phyloP scores from a whole-genome alignment of 2,888 invertebrate genomes.

The Lypha dubia region DNA sequence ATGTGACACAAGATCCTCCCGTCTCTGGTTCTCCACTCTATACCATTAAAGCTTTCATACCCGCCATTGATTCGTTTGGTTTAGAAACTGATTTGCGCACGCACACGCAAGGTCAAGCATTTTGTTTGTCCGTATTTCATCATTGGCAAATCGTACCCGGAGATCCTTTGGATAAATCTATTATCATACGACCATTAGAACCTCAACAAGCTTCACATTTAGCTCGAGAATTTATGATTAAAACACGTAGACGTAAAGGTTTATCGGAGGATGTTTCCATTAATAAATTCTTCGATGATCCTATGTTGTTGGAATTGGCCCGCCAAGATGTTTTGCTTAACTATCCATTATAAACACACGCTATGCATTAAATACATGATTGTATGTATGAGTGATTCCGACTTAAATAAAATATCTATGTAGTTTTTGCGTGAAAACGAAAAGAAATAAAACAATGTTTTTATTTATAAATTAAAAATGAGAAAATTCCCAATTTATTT shows the following conservation, averaged over 20 bases:
- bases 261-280: constrained; percentile 99
- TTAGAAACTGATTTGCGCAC: constrained; percentile 99
- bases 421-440: no score
- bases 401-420: no score
- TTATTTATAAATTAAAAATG: no score
- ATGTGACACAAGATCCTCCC: constrained; percentile 99
- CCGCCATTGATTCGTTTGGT: constrained; percentile 99
- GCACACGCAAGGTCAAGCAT: constrained; percentile 99
- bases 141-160: constrained; percentile 99
- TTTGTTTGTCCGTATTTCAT: constrained; percentile 99
- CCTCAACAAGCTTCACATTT: constrained; percentile 99
- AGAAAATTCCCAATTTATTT: no score
- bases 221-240: constrained; percentile 99
- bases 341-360: constrained; percentile 84
- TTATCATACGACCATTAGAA: constrained; percentile 97
- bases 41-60: constrained; percentile 99
- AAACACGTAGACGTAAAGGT: constrained; percentile 97
- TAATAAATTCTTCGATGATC: constrained; percentile 99
- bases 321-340: constrained; percentile 98
- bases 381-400: no score
- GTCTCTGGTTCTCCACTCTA: constrained; percentile 99
- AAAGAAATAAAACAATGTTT: no score
- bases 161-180: constrained; percentile 98
- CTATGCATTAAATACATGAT: constrained; percentile 9
- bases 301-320: constrained; percentile 99